Percentiles rank a stretch among this genome's conserved stretches.
Conservation (phyloP, 2,113 vertebrate species). For the Alosa alosa region DNA sequence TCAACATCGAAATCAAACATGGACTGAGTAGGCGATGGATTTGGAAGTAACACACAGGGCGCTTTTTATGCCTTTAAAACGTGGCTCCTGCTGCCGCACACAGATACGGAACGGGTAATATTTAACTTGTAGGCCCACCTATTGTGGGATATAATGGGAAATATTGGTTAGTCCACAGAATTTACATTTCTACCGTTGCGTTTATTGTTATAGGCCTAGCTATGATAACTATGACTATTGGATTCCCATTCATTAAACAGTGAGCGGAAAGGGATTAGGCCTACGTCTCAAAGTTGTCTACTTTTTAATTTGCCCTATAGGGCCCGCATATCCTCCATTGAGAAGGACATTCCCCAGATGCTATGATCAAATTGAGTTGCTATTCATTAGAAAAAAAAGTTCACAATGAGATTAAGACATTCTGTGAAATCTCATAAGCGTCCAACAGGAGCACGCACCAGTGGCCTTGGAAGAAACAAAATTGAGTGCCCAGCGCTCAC, state of each 20-base stretch:
- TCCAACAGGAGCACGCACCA: constrained; percentile 74
- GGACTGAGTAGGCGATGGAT: not conserved
- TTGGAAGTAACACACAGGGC: not conserved
- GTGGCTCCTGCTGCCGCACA: not conserved
- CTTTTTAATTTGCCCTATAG: constrained; percentile 43
- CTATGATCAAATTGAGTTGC: constrained; percentile 82
- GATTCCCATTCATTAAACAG: not conserved
- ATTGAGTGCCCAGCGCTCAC: constrained; percentile 67
- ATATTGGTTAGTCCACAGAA: not conserved
- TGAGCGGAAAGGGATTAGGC: not conserved
- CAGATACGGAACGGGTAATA: not conserved
- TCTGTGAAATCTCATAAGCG: constrained; percentile 79
- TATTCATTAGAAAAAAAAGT: constrained; percentile 81
- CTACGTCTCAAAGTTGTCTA: not conserved
- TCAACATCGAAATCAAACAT: constrained; percentile 66
- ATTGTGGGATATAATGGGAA: not conserved
- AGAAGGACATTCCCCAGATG: constrained; percentile 75
- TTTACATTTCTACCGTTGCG: not conserved
- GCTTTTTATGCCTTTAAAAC: not conserved
- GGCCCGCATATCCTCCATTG: constrained; percentile 60
- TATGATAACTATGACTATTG: not conserved
- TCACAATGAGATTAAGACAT: constrained; percentile 85
- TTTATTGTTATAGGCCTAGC: not conserved
- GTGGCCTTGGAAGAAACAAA: constrained; percentile 64
- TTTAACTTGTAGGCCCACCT: not conserved